Base-by-base conservation (phyloP, 2,888 invertebrate species). In the Scotopteryx bipunctaria region DNA sequence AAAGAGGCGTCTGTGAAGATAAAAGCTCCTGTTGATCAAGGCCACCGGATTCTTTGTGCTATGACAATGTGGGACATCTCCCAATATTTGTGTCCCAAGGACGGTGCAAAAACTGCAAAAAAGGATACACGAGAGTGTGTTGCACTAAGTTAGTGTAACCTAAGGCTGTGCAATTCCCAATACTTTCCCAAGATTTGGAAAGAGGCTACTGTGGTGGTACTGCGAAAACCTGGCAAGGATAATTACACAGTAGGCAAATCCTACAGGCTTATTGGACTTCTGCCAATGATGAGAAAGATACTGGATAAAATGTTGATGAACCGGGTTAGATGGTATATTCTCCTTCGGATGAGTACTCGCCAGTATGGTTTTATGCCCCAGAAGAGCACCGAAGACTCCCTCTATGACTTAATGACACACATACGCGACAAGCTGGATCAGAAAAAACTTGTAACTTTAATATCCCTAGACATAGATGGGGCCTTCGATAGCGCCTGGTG, bases 231-330 rank as follows among this genome's bases (percentile, higher is more conserved):
- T 3, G 19, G 14, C 3, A 44, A 36, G 8, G 13, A 27, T 0
- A 13, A 44, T n/a, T 44, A 44, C n/a, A 32, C 56, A 1, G 23
- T 17, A 5, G 56, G 61, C 5, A 66, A 63, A 19, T 49, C 61
- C 0, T 63, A 61, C 13, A 29, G 63, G 25, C 64, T 61, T 0
- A 64, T 67, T 3, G 65, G 65, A 0, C 49, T 64, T 0, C 49
- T 67, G 27, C 56, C 63, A 0, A 49, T 66, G 0, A 36, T 67
- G 2, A 59, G 57, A 4, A 55, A 61, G 25, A 40, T 62, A 0
- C n/a, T 56, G 1, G 45, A 46, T 6, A 46, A 46, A 5, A 21
- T 38, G 45, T 4, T 37, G 6, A 14, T 46, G 0, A 6, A 6
- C 1, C 13, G 45, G 6, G 19, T 46, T 0, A 29, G 16, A 14